Percentiles rank a stretch among this genome's conserved stretches.
phyloP scores from a whole-genome alignment of 2,113 vertebrate species.

The Salvelinus fontinalis region DNA sequence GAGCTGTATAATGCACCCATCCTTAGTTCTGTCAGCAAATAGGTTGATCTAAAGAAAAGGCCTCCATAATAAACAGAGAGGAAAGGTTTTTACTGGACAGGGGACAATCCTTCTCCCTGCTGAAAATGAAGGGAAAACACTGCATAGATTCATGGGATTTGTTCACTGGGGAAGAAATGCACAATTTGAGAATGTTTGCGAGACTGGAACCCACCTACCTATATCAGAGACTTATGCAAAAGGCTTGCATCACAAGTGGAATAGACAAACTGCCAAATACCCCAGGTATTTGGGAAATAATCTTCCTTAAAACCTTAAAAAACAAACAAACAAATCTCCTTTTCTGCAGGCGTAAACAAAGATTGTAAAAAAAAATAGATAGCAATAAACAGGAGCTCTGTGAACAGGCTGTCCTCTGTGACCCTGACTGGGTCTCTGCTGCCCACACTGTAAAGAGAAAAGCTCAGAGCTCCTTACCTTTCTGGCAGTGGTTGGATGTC shows the following conservation, averaged over 20 bases:
- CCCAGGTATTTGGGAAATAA: constrained; percentile 9
- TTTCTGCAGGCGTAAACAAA: neutral
- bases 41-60: constrained; percentile 60
- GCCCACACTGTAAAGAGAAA: neutral
- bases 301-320: neutral
- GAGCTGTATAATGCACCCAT: constrained; percentile 34
- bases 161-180: constrained; percentile 42
- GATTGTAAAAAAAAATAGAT: neutral
- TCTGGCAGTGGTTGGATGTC: constrained; percentile 95
- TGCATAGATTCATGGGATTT: constrained; percentile 55
- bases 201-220: constrained; percentile 39
- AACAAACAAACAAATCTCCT: neutral
- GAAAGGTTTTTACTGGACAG: constrained; percentile 67
- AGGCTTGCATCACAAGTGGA: constrained; percentile 9
- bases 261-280: constrained; percentile 24
- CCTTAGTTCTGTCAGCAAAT: constrained; percentile 27
- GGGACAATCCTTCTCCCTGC: constrained; percentile 60
- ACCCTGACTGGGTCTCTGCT: neutral
- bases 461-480: constrained; percentile 81
- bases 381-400: neutral
- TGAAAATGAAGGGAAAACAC: constrained; percentile 59
- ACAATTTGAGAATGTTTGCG: constrained; percentile 49
- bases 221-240: constrained; percentile 50
- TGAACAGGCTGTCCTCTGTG: neutral
- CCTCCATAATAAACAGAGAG: constrained; percentile 49